Evolutionary conservation across 53 echinoderm and acorn worm species (phyloP).

Genomic region (Astropecten irregularis): DNA sequence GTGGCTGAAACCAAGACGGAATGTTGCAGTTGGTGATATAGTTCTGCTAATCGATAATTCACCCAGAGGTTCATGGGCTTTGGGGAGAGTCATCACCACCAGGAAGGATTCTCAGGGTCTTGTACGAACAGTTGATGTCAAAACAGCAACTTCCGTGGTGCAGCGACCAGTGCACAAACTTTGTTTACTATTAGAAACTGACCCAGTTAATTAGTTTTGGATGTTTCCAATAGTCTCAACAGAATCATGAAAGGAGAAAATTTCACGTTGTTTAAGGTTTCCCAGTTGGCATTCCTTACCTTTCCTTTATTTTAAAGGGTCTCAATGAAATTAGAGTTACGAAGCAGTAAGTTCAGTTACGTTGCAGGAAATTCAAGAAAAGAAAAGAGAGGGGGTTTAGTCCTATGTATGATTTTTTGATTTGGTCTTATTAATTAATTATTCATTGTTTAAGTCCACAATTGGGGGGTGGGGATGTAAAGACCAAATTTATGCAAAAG

Average conservation of each 20-base stretch:
- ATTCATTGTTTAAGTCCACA: conserved; percentile 14
- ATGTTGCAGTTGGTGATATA: conserved; percentile 50
- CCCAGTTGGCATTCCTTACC: no score
- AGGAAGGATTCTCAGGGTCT: background rate
- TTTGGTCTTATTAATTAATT: conserved; percentile 30
- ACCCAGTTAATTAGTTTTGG: background rate
- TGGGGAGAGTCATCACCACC: conserved; percentile 16
- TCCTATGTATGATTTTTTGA: background rate
- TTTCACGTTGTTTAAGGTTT: background rate
- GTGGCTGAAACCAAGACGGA: conserved; percentile 45
- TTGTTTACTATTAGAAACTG: conserved; percentile 29
- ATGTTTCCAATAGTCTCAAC: no score
- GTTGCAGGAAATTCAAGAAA: no score
- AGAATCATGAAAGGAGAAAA: no score
- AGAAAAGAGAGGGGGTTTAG: no score
- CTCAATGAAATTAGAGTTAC: no score
- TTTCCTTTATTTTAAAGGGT: background rate
- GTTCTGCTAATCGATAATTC: conserved; percentile 49
- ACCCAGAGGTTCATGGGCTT: conserved; percentile 24
- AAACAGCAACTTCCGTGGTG: conserved; percentile 10
- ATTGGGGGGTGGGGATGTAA: conserved; percentile 29
- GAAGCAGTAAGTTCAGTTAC: no score
- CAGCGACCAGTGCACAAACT: conserved; percentile 33
- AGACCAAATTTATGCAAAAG: no score
- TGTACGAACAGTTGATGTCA: background rate